Conservation (phyloP, 2,888 invertebrate species). For the Ennomos erosarius region DNA sequence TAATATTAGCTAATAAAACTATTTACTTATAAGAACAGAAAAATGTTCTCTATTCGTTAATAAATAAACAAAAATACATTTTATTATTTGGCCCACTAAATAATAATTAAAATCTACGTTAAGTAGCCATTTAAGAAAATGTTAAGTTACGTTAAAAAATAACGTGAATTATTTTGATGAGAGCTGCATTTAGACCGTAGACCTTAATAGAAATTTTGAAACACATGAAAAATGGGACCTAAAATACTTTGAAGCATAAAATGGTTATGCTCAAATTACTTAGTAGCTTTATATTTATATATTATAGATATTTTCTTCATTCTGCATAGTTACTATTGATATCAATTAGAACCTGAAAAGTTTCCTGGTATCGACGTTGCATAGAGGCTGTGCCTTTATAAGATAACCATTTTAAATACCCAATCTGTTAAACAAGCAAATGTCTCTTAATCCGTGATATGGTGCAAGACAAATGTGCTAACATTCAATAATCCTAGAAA, state of each 20-base stretch:
- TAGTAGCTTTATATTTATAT: too few species aligned
- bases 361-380: too few species aligned
- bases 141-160: slow-evolving; percentile 11
- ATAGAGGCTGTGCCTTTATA: too few species aligned
- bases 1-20: slow-evolving; percentile 46
- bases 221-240: too few species aligned
- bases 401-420: background rate
- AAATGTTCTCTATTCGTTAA: slow-evolving; percentile 30
- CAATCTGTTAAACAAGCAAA: slow-evolving; percentile 1
- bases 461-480: slow-evolving; percentile 8
- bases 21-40: slow-evolving; percentile 39
- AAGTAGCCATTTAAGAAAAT: slow-evolving; percentile 27
- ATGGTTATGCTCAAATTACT: too few species aligned
- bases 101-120: slow-evolving; percentile 24
- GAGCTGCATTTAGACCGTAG: background rate
- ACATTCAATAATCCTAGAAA: slow-evolving; percentile 17
- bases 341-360: too few species aligned
- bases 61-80: slow-evolving; percentile 22
- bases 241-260: too few species aligned
- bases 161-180: background rate
- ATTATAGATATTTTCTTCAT: too few species aligned
- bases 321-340: too few species aligned
- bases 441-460: slow-evolving; percentile 4
- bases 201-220: too few species aligned
- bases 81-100: slow-evolving; percentile 29